A percentile compares a stretch with the other conserved stretches of the same genome.
These are phyloP conservation scores for Nymphalis urticae DNA, from an alignment of 2,888 invertebrate genomes.

Conservation along the genomic window DNA sequence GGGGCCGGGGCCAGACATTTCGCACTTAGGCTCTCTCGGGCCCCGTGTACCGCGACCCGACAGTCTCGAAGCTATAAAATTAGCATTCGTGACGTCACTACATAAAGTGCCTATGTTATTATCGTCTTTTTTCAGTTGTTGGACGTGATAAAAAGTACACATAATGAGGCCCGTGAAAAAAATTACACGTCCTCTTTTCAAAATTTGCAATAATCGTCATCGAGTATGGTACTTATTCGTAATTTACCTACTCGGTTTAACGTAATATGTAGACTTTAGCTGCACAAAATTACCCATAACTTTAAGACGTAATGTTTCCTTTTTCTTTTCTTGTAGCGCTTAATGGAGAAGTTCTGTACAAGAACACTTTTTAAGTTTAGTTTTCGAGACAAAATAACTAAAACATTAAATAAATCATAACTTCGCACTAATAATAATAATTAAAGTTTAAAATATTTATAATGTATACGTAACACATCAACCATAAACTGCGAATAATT, in stretches of 20 bases:
- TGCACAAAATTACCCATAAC: background rate
- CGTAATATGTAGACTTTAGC: conserved; percentile 3
- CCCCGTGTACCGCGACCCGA: conserved; percentile 28
- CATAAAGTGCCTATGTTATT: conserved; percentile 24
- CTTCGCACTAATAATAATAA: no score
- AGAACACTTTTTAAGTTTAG: no score
- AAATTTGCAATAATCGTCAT: conserved; percentile 5
- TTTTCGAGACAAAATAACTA: no score
- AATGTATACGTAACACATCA: no score
- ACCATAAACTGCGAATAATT: no score
- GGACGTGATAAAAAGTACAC: conserved; percentile 19
- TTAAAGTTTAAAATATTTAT: no score
- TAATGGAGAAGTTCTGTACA: background rate
- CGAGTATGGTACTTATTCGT: background rate
- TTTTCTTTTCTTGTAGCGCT: background rate
- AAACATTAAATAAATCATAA: no score
- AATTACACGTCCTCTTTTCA: conserved; percentile 18
- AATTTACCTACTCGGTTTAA: conserved; percentile 6
- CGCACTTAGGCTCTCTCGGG: conserved; percentile 21
- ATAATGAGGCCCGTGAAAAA: conserved; percentile 14
- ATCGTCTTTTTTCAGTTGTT: conserved; percentile 9
- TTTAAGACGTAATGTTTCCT: conserved; percentile 3
- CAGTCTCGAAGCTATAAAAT: conserved; percentile 27
- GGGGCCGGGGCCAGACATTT: conserved; percentile 25
- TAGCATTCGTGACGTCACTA: conserved; percentile 26